These are phyloP conservation scores for Rhopalosiphum padi DNA, from an alignment of 1,140 invertebrate species.

Conservation along the genomic window DNA sequence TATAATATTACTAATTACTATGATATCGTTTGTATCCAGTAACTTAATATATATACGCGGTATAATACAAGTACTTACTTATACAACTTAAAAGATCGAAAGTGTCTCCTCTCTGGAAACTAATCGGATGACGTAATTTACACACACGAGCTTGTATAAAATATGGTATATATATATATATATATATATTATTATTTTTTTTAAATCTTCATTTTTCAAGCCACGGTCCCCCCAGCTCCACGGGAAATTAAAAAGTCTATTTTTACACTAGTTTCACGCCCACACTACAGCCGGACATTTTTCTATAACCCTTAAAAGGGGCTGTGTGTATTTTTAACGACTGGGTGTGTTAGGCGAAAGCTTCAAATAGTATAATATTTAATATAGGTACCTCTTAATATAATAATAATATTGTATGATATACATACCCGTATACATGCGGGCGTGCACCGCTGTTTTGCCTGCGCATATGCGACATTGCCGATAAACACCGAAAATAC, in stretches of 20 bases:
- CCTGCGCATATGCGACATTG: not conserved
- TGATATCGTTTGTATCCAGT: not conserved
- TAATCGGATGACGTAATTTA: not conserved
- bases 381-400: not conserved
- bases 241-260: not conserved
- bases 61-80: not conserved
- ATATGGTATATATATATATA: not conserved
- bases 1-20: not conserved
- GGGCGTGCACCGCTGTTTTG: not conserved
- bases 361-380: not conserved
- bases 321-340: conserved; percentile 14
- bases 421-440: not conserved
- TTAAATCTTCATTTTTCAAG: not conserved
- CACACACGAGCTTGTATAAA: not conserved
- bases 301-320: conserved; percentile 18
- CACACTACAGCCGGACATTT: not conserved
- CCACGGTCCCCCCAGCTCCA: not conserved
- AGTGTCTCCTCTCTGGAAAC: not conserved
- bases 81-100: not conserved
- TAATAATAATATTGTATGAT: not conserved
- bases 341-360: not conserved
- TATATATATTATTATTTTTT: not conserved
- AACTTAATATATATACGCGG: not conserved
- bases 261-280: conserved; percentile 18
- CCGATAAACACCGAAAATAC: not conserved